Percentiles rank a stretch among this genome's conserved stretches.
Evolutionary conservation across 2,113 vertebrate species (phyloP).

Genomic region (Catharus bicknelli): DNA sequence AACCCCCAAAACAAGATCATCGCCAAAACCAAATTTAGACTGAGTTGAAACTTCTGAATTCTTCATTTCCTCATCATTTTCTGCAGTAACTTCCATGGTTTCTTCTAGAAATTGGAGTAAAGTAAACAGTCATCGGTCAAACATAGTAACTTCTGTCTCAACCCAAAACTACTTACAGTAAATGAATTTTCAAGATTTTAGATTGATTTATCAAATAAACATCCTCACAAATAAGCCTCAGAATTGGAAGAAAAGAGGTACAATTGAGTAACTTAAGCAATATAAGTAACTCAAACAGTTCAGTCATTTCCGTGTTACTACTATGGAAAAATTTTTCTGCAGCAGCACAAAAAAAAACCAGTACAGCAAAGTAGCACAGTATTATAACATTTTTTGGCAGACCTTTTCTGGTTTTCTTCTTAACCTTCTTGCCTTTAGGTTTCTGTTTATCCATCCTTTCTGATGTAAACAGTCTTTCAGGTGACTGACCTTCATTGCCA

Average conservation of each 20-base stretch:
- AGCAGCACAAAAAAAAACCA: neutral
- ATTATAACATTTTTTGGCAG: conserved; percentile 23
- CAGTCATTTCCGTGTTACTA: neutral
- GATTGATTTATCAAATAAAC: neutral
- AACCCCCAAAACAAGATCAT: conserved; percentile 88
- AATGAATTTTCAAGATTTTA: neutral
- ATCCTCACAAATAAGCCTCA: neutral
- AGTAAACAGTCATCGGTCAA: neutral
- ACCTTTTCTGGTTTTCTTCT: conserved; percentile 86
- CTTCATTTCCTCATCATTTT: conserved; percentile 60
- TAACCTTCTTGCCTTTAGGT: conserved; percentile 79
- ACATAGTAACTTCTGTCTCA: neutral
- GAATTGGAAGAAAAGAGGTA: neutral
- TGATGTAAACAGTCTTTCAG: conserved; percentile 2
- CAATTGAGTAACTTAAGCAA: neutral
- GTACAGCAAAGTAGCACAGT: neutral
- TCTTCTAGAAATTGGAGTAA: conserved; percentile 63
- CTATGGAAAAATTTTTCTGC: neutral
- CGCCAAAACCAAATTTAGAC: conserved; percentile 71
- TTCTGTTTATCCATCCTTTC: conserved; percentile 55
- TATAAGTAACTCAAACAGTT: neutral
- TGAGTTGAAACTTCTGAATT: conserved; percentile 63
- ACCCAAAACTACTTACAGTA: neutral
- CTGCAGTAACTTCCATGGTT: conserved; percentile 14
- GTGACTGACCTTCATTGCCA: conserved; percentile 21